Base-by-base conservation (phyloP, 2,113 vertebrate genomes). In the Nothoprocta perdicaria region DNA sequence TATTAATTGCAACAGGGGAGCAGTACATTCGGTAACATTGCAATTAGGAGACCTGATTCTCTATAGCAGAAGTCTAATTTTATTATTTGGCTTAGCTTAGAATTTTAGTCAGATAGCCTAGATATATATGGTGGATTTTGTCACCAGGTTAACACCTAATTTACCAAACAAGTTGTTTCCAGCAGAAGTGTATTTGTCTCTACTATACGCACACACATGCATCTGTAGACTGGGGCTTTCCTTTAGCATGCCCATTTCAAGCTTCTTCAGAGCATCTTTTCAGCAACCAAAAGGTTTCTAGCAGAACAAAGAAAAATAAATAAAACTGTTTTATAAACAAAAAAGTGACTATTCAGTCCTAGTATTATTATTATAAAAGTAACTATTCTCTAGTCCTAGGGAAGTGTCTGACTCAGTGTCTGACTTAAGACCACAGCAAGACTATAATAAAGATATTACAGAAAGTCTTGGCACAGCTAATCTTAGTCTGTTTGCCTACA, bases 1-100 rank as follows among this genome's bases (percentile, higher is more conserved):
- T 96, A 97, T 97, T 97, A 95, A 97, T 96, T 97, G 95, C 87
- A 93, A 95, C 89, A 96, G 90, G 92, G 80, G 79, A 96, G n/a
- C 46, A 48, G 91, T 96, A 96, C 93, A 96, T 97, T 95, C 97
- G 97, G 92, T 87, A 97, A 94, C 89, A 96, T 95, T 94, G 86
- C 88, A 96, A 94, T 97, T 96, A 97, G 72, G 71, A 48, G 94
- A 90, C 88, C 86, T 69, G 84, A 84, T 89, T 90, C 80, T 88
- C 83, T 72, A 14, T 26, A 79, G 79, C 26, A 80, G 45, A 94
- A 94, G 53, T 91, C 86, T 95, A 85, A 91, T 96, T 95, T 97
- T 95, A 93, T 96, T 81, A 84, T 65, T 89, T 94, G 86, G 57
- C 31, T 97, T 94, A 88, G 62, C 63, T 74, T 94, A 88, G 53